Percentiles rank a stretch among this genome's conserved stretches.
phyloP scores from a whole-genome alignment of 2,888 invertebrate species.

The Axea sp. region DNA sequence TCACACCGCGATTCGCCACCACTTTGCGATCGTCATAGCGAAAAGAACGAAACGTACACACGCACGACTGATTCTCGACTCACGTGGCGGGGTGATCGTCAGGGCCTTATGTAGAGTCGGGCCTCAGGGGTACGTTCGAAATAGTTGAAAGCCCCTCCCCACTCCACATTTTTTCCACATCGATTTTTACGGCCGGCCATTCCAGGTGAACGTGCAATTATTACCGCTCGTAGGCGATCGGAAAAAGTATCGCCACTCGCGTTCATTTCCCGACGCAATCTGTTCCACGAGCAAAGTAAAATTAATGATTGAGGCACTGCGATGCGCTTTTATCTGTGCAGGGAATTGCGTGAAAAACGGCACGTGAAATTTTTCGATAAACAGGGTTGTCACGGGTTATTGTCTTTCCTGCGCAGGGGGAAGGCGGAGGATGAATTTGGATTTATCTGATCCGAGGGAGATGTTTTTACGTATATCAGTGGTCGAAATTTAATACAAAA shows the following conservation, averaged over 20 bases:
- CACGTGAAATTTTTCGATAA: conserved; percentile 30
- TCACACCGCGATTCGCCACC: conserved; percentile 30
- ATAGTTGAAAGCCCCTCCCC: conserved; percentile 53
- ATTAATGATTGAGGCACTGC: conserved; percentile 27
- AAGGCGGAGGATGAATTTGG: not conserved
- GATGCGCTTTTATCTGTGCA: not conserved
- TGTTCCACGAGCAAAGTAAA: conserved; percentile 27
- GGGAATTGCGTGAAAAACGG: conserved; percentile 18
- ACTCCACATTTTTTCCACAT: conserved; percentile 41
- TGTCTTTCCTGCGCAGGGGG: conserved; percentile 1
- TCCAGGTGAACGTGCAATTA: conserved; percentile 58
- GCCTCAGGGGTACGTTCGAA: conserved; percentile 64
- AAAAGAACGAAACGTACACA: conserved; percentile 65
- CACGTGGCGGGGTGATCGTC: conserved; percentile 70
- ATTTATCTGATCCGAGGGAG: conserved; percentile 1
- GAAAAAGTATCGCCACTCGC: not conserved
- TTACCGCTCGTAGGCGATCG: conserved; percentile 47
- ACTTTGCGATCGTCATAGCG: conserved; percentile 46
- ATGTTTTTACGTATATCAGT: too few relatives aligned
- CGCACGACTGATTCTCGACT: conserved; percentile 74
- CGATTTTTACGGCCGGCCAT: conserved; percentile 58
- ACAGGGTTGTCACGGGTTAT: not conserved
- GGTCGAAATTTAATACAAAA: too few relatives aligned
- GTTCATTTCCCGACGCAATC: conserved; percentile 24
- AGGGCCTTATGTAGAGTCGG: conserved; percentile 77